phyloP scores from a whole-genome alignment of 2,113 vertebrate species.

The Bathybates hornii region DNA sequence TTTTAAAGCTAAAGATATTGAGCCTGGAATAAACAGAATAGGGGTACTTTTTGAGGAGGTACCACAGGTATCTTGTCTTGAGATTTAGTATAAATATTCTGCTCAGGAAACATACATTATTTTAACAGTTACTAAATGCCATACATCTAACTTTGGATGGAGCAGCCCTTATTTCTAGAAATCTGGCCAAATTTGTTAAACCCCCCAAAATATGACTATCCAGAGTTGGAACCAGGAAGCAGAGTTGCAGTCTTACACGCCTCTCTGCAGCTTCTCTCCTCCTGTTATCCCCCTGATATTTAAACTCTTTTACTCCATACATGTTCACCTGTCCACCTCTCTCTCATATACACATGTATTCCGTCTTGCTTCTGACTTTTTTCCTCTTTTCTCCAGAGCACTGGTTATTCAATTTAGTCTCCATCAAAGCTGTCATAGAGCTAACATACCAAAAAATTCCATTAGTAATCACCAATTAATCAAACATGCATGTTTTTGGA shows the following conservation, averaged over 20 bases:
- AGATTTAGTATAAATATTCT: not conserved
- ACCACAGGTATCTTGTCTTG: rapidly evolving
- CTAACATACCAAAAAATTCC: not conserved
- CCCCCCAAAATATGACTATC: rapidly evolving
- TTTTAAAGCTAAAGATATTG: not conserved
- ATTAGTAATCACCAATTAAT: not conserved
- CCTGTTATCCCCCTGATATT: not conserved
- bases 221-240: not conserved
- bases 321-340: not conserved
- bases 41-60: not conserved
- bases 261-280: rapidly evolving
- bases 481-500: not conserved
- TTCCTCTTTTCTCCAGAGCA: rapidly evolving
- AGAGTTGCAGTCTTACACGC: not conserved
- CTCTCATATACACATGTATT: not conserved
- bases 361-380: rapidly evolving
- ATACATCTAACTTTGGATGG: not conserved
- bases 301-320: not conserved
- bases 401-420: not conserved
- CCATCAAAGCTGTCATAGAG: not conserved
- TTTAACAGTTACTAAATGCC: not conserved
- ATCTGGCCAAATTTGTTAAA: rapidly evolving
- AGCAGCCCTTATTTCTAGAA: not conserved
- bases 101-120: not conserved
- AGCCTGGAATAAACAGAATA: not conserved